These are phyloP conservation scores for Tachuris rubrigastra DNA, from an alignment of 2,113 vertebrate genomes.

Conservation along the genomic window DNA sequence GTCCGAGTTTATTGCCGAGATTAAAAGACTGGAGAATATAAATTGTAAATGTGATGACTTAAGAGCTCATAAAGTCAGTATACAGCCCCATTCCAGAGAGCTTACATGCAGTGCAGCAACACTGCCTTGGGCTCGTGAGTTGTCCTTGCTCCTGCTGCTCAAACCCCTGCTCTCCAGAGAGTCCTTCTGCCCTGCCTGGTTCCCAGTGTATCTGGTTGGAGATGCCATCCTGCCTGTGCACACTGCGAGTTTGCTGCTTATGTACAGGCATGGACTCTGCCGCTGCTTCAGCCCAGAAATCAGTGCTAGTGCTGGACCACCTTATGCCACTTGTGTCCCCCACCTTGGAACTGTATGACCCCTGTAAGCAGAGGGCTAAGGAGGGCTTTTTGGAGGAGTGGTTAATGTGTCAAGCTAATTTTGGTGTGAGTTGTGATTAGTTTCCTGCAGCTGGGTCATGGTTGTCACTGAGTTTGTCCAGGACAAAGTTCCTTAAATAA, in stretches of 20 bases:
- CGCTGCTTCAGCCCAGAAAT: not conserved
- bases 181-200: not conserved
- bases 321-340: not conserved
- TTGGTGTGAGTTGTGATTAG: not conserved
- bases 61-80: constrained; percentile 53
- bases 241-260: not conserved
- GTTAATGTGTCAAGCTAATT: not conserved
- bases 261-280: not conserved
- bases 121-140: not conserved
- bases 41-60: constrained; percentile 53
- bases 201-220: not conserved
- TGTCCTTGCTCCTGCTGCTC: not conserved
- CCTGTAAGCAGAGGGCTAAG: not conserved
- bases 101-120: not conserved
- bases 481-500: not conserved
- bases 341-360: not conserved
- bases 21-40: constrained; percentile 40
- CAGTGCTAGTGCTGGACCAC: not conserved
- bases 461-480: not conserved
- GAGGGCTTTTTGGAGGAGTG: not conserved
- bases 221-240: not conserved
- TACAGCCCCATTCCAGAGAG: not conserved
- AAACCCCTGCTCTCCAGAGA: not conserved
- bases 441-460: not conserved
- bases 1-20: constrained; percentile 29